These are phyloP conservation scores for Naso thynnoides DNA, from an alignment of 2,797 vertebrate genomes.

Conservation along the genomic window DNA sequence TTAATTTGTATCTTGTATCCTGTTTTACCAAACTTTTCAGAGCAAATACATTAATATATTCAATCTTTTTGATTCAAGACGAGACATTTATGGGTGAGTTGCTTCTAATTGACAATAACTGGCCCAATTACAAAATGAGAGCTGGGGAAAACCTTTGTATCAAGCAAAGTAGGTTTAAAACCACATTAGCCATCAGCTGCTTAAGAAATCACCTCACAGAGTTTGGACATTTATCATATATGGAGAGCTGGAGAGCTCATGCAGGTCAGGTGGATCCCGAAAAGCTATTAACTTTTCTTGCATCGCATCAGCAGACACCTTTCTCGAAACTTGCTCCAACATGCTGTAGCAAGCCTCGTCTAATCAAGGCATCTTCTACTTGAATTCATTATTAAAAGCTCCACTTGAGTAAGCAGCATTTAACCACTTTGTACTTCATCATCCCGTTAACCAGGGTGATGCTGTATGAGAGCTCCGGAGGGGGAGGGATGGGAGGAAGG, in stretches of 20 bases:
- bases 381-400: conserved; percentile 64
- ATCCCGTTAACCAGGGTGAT: conserved; percentile 22
- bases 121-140: not conserved
- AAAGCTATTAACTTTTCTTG: conserved; percentile 27
- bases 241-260: conserved; percentile 10
- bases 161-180: no score
- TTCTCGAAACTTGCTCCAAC: conserved; percentile 11
- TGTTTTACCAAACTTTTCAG: conserved; percentile 5
- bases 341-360: conserved; percentile 45
- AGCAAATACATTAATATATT: conserved; percentile 3
- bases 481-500: not conserved
- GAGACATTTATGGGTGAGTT: not conserved
- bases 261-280: conserved; percentile 32
- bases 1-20: conserved; percentile 20
- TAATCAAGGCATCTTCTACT: conserved; percentile 58
- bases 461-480: not conserved
- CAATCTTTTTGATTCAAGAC: conserved; percentile 6
- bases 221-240: conserved; percentile 12
- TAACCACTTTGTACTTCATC: conserved; percentile 60
- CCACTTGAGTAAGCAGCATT: conserved; percentile 43
- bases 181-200: conserved; percentile 7
- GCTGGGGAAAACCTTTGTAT: no score
- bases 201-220: conserved; percentile 18
- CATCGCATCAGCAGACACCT: conserved; percentile 24
- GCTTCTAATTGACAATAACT: not conserved